A percentile compares a stretch with the other conserved stretches of the same genome.
Conservation (phyloP, 2,797 vertebrate species). For the Gobio occitaniae region DNA sequence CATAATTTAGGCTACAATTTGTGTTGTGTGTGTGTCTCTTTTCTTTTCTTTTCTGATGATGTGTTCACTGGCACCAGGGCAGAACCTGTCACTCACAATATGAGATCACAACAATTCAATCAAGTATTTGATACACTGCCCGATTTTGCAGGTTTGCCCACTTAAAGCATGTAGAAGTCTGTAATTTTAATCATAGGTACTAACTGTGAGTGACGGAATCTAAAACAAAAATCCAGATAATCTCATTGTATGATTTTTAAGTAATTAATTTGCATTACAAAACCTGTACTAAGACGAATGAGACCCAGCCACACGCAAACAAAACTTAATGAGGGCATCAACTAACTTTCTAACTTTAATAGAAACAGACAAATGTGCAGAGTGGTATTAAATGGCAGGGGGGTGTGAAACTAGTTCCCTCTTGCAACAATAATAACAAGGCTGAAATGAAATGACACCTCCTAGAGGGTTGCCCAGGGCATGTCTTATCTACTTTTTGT, state of each 20-base stretch:
- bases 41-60: not conserved
- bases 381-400: constrained; percentile 19
- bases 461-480: constrained; percentile 40
- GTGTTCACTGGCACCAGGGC: not conserved
- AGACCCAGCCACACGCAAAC: not conserved
- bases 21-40: too few species aligned
- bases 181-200: too few species aligned
- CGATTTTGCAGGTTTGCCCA: too few species aligned
- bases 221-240: too few species aligned
- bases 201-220: too few species aligned
- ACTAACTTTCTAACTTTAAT: not conserved
- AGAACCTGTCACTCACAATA: not conserved
- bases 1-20: too few species aligned
- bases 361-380: not conserved
- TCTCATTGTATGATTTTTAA: too few species aligned
- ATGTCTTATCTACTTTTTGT: constrained; percentile 53
- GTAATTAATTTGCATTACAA: too few species aligned
- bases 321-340: not conserved
- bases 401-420: constrained; percentile 37
- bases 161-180: too few species aligned
- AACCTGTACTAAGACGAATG: not conserved
- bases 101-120: too few species aligned
- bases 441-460: constrained; percentile 49
- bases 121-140: too few species aligned
- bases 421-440: constrained; percentile 46